Base-by-base conservation (phyloP, 1,140 invertebrate species). In the Pseudomyrmex dendroicus region DNA sequence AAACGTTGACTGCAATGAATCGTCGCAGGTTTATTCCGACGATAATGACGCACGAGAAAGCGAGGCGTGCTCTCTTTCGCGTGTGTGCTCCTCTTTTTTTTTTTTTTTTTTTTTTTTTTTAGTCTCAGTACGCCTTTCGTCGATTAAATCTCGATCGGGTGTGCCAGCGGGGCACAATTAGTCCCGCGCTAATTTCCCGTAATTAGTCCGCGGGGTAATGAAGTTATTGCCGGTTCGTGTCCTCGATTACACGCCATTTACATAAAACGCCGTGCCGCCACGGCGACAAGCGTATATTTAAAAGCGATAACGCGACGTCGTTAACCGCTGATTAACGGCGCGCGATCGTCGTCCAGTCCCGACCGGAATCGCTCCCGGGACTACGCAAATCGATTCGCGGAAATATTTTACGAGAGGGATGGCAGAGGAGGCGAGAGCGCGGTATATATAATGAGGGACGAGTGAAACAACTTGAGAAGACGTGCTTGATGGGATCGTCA, bases 181-280 rank as follows among this genome's bases (percentile, higher is more conserved):
- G 91, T 74, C 83, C 22, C 64, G 70, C 88, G 89, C 89, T 92
- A 92, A 92, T 92, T 92, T 92, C 59, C 87, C 63, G 66, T 90
- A 92, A 93, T 93, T 93, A 93, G 90, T 82, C 57, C 57, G 52
- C 57, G 61, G 67, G 86, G 89, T 92, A 93, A 93, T 92, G 90
- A 93, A 93, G 91, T 93, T 93, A 93, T 92, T 90, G 91, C 91
- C 64, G 85, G 64, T 90, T 90, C 89, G 86, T 89, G 92, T 92
- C 88, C 90, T 86, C 90, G 89, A 93, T 93, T 92, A 92, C 88
- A 90, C 88, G 89, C 86, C 76, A 91, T 93, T 92, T 92, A 90
- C 89, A 92, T 92, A 89, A 89, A 93, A 92, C 89, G 80, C 80
- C 89, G 83, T 90, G 87, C 83, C 62, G 67, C 77, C 61, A 83